phyloP scores from a whole-genome alignment of 35 echinoderm and acorn worm genomes.

The Stichopus chloronotus region DNA sequence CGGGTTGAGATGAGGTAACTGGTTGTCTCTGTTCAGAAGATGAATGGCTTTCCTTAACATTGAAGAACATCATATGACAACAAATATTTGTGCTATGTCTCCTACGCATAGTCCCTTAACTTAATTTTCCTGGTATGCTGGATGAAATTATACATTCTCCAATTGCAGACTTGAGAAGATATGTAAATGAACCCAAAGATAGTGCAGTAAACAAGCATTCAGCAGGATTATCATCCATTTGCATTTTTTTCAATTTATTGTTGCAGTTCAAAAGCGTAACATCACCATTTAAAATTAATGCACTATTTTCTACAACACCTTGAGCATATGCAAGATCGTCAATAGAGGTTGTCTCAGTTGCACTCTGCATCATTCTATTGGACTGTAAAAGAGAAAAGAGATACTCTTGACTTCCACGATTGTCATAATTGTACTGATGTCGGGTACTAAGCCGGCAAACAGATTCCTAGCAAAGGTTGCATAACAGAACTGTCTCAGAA shows the following conservation, averaged over 20 bases:
- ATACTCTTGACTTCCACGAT: neutral
- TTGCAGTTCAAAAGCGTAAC: neutral
- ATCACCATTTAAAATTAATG: neutral
- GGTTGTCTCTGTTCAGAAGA: neutral
- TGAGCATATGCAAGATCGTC: neutral
- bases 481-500: neutral
- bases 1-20: neutral
- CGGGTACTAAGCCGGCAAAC: neutral
- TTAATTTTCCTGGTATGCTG: neutral
- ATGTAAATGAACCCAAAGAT: neutral
- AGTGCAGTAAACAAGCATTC: neutral
- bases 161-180: constrained; percentile 8
- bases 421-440: neutral
- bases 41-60: neutral
- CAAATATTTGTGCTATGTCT: neutral
- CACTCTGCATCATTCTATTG: neutral
- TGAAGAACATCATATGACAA: neutral
- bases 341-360: neutral
- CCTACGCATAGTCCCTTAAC: constrained; percentile 13
- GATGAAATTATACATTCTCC: constrained; percentile 22
- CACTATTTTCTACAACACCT: neutral
- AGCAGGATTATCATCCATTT: neutral
- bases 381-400: constrained; percentile 30
- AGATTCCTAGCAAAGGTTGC: neutral
- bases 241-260: neutral